Conservation (phyloP, 2,797 vertebrate genomes). For the Halcyon badia region DNA sequence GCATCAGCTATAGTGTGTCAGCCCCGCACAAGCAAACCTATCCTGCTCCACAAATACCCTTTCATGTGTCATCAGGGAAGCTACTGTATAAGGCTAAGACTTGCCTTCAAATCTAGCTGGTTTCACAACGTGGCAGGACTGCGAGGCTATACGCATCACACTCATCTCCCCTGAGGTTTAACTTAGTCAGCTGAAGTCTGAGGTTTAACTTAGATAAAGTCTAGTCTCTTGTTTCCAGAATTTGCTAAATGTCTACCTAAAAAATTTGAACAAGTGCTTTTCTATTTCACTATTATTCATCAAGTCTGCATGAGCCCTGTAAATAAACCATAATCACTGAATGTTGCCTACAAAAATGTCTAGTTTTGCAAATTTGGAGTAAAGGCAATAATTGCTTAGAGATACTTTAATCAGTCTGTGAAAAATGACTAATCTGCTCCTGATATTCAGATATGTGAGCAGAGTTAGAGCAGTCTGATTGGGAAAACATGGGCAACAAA, state of each 20-base stretch:
- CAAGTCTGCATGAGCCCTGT: neutral
- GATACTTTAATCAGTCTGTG: conserved; percentile 9
- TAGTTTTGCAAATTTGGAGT: neutral
- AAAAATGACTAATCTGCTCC: neutral
- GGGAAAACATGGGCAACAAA: neutral
- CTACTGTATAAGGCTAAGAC: neutral
- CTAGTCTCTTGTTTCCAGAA: conserved; percentile 33
- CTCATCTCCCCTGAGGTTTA: conserved; percentile 41
- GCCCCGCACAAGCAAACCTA: neutral
- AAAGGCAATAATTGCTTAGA: conserved; percentile 5
- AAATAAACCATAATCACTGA: conserved; percentile 27
- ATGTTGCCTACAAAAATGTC: conserved; percentile 39
- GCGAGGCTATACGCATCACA: neutral
- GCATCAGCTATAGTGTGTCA: neutral
- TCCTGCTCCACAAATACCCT: neutral
- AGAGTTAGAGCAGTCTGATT: neutral
- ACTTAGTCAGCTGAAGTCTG: neutral
- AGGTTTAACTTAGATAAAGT: conserved; percentile 11
- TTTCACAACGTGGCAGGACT: neutral
- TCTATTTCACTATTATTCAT: conserved; percentile 66
- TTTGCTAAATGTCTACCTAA: neutral
- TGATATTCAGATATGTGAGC: neutral
- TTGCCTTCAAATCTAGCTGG: neutral
- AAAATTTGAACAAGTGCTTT: conserved; percentile 4
- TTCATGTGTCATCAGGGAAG: neutral